These are phyloP conservation scores for Promerops cafer DNA, from an alignment of 2,113 vertebrate genomes.

Conservation along the genomic window DNA sequence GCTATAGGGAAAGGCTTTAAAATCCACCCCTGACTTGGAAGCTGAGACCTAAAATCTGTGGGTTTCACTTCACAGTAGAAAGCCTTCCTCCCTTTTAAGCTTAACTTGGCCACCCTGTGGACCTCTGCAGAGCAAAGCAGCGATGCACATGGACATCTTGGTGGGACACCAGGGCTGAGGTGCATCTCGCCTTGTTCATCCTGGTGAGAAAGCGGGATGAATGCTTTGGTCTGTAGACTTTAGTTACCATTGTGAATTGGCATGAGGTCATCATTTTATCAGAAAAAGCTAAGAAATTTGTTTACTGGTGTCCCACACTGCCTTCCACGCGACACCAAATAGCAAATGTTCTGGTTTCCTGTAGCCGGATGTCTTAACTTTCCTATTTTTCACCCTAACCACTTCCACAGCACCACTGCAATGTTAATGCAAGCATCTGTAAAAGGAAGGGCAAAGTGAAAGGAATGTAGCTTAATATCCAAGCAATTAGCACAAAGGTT, in stretches of 20 bases:
- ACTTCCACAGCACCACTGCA: not conserved
- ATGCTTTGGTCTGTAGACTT: not conserved
- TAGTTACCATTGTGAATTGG: not conserved
- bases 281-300: not conserved
- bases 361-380: not conserved
- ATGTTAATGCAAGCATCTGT: not conserved
- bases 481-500: slow-evolving; percentile 45
- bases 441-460: not conserved
- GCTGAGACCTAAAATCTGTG: not conserved
- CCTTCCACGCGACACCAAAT: not conserved
- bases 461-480: slow-evolving; percentile 46
- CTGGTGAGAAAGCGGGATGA: not conserved
- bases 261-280: fast-evolving
- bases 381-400: not conserved
- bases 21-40: not conserved
- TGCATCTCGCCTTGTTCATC: not conserved
- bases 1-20: not conserved
- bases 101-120: not conserved
- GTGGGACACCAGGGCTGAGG: not conserved
- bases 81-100: not conserved
- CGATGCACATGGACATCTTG: fast-evolving
- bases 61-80: not conserved
- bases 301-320: not conserved
- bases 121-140: not conserved
- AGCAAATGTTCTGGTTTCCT: not conserved